Base-by-base conservation (phyloP, 1,140 invertebrate genomes). In the Orchesella cincta region DNA sequence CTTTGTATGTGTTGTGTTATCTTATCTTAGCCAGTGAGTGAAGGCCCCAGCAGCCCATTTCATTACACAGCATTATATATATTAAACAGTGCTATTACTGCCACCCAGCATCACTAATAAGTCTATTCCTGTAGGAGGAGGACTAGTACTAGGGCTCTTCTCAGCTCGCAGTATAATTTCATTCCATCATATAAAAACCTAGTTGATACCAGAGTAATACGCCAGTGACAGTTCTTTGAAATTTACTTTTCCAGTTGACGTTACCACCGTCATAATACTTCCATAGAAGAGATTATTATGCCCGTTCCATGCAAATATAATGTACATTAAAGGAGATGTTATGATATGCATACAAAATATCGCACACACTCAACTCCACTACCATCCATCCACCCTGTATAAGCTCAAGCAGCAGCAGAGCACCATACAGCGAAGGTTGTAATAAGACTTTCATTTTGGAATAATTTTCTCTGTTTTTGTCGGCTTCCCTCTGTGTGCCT, bases 11-110 rank as follows among this genome's bases (percentile, higher is more conserved):
- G 18, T 46, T 46, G 39, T 26, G 52, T 57, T 57, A 57, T 57
- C 52, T 57, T 57, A 57, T 57, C 52, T 57, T 57, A 57, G 52
- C 8, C n/a, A n/a, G n/a, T n/a, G 23, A 57, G 23, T 57, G 52
- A 57, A 57, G 52, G 52, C 52, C 8, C 52, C 52, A 57, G 23
- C 52, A 12, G 23, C 52, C 23, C 52, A 57, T 57, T 57, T 57
- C 52, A 57, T 57, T 57, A 57, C 52, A n/a, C 52, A 3, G 23
- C 52, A 57, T 46, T 46, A 46, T 46, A 46, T 20, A 12, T 46
- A 46, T 46, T 46, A 46, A 12, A 46, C 39, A 20, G 20, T 46
- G 39, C 20, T 46, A 46, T 46, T 8, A 12, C 39, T 8, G 39
- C 39, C 8, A 12, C 8, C 8, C 39, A 20, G 39, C 39, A 46